These are phyloP conservation scores for Luffia ferchaultella DNA, from an alignment of 2,888 invertebrate species.

Conservation along the genomic window DNA sequence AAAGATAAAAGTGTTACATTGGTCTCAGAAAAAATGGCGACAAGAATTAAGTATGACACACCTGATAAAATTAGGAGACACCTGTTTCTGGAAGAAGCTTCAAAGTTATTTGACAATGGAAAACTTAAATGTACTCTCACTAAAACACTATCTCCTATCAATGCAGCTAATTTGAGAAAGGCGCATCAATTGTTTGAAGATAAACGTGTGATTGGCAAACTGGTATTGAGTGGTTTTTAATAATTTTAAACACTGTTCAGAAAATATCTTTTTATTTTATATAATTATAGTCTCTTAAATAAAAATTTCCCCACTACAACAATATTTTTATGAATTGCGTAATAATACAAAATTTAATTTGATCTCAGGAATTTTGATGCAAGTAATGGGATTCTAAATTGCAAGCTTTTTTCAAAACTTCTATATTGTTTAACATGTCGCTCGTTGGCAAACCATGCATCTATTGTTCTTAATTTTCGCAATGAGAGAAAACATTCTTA, in stretches of 20 bases:
- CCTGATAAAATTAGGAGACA: conserved; percentile 38
- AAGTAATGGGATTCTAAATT: conserved; percentile 83
- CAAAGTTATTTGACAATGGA: conserved; percentile 39
- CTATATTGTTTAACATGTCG: conserved; percentile 71
- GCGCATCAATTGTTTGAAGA: conserved; percentile 43
- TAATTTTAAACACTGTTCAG: conserved; percentile 1
- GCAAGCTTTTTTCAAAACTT: conserved; percentile 82
- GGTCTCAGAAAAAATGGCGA: conserved; percentile 42
- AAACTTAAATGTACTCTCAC: conserved; percentile 37
- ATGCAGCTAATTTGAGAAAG: conserved; percentile 42
- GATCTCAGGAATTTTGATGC: conserved; percentile 84
- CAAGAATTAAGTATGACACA: conserved; percentile 44
- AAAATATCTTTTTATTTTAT: neutral
- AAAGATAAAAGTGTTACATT: conserved; percentile 50
- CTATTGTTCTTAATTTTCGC: conserved; percentile 82
- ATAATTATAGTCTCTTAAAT: neutral
- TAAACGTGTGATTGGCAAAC: conserved; percentile 38
- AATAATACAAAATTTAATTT: neutral
- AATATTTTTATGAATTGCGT: no score
- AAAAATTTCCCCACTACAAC: no score
- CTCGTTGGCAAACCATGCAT: conserved; percentile 74
- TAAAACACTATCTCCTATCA: conserved; percentile 40
- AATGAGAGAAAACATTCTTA: no score
- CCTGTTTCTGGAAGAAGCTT: conserved; percentile 34
- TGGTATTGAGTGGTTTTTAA: conserved; percentile 40